Evolutionary conservation across 2,888 invertebrate genomes (phyloP), one percentile per base, ranked within the genome.

Genomic region (Cacoxenus indagator): DNA sequence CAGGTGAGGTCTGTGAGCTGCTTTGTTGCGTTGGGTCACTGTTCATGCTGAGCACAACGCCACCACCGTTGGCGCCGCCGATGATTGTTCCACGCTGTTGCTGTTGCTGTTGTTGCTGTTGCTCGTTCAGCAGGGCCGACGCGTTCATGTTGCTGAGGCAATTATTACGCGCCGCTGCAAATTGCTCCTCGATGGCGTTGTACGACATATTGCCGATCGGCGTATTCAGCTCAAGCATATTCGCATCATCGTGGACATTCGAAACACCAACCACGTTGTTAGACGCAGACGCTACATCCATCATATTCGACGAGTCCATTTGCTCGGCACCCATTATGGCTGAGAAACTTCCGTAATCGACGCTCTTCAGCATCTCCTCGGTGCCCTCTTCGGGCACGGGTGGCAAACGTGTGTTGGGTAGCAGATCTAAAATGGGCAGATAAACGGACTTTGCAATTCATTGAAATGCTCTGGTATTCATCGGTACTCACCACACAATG

Each of bases 401-500:
- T 71, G 92, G 90, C 80, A 92, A 85, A 57, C 91, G 90, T 57
- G 90, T 76, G 70, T 78, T 84, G 69, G 87, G 83, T 37, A 88
- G 78, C 73, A 88, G 76, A 77, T 88, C 88, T 88, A 31, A 1
- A 17, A 14, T 2, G 14, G 1, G 22, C 31, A 85, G 71, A n/a
- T n/a, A 86, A 11, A n/a, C 45, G 51, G 6, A 51, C 9, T 59
- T 17, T 2, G 46, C n/a, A n/a, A n/a, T 4, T 46, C 11, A 65
- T 31, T 14, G 6, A 11, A 29, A n/a, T 1, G 14, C 22, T 61
- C 19, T 6, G 1, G 37, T 14, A 37, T 37, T 37, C 8, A 2
- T 37, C n/a, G 3, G 4, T 22, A 70, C 69, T 54, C 89, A 94
- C 94, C 95, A 89, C 94, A 94, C 75, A 95, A 90, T 6, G 95